These are phyloP conservation scores for Malacoctenus gilli DNA, from an alignment of 2,797 vertebrate genomes.

Conservation along the genomic window DNA sequence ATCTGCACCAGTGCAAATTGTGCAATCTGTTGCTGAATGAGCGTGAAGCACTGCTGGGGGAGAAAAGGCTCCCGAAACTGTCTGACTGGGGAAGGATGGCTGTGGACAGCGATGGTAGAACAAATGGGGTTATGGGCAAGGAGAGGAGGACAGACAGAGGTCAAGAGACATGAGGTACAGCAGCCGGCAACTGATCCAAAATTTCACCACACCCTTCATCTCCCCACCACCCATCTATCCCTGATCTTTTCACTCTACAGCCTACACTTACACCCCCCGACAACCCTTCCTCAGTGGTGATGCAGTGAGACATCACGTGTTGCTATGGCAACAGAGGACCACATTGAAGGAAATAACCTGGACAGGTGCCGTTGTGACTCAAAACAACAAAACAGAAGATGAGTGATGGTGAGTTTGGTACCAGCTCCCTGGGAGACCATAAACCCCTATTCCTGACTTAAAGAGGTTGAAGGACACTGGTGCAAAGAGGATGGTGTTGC, in stretches of 20 bases:
- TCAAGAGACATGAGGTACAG: slow-evolving; percentile 12
- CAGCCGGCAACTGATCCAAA: background rate
- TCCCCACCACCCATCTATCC: slow-evolving; percentile 8
- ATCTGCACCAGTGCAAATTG: slow-evolving; percentile 52
- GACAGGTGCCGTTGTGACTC: slow-evolving; percentile 50
- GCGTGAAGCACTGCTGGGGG: slow-evolving; percentile 42
- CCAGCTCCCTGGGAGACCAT: slow-evolving; percentile 9
- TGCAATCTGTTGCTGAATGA: slow-evolving; percentile 63
- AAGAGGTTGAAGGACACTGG: slow-evolving; percentile 19
- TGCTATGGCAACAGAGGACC: slow-evolving; percentile 75
- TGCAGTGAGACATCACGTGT: slow-evolving; percentile 69
- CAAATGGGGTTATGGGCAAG: too few species aligned
- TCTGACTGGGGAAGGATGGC: slow-evolving; percentile 39
- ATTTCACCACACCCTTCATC: slow-evolving; percentile 1
- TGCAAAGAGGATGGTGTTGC: slow-evolving; percentile 41
- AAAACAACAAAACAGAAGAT: slow-evolving; percentile 52
- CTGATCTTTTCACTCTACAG: slow-evolving; percentile 6
- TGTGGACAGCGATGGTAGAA: too few species aligned
- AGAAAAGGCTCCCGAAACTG: slow-evolving; percentile 47
- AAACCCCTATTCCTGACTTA: slow-evolving; percentile 14
- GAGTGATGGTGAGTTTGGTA: slow-evolving; percentile 15
- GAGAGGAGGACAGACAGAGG: slow-evolving; percentile 15
- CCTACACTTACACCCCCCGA: slow-evolving; percentile 7
- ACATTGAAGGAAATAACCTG: slow-evolving; percentile 51
- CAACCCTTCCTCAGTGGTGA: slow-evolving; percentile 53